A percentile compares a stretch with the other conserved stretches of the same genome.
Evolutionary conservation across 2,888 invertebrate species (phyloP).

Genomic region (Lasioglossum lativentre): DNA sequence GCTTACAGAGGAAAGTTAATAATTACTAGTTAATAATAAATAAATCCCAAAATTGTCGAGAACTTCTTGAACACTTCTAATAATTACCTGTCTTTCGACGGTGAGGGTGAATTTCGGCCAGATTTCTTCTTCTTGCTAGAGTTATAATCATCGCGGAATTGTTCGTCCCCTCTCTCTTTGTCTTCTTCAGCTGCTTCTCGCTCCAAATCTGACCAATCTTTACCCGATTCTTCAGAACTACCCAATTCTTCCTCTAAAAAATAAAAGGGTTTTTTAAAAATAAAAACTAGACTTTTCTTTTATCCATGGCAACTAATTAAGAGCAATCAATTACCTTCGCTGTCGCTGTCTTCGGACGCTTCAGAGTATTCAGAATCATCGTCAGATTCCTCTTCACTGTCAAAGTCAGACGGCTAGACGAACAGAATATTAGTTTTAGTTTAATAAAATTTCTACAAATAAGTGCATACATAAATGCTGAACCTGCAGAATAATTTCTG

Average conservation of each 20-base stretch:
- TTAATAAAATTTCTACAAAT: not conserved
- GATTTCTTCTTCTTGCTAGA: conserved; percentile 84
- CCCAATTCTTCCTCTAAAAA: conserved; percentile 87
- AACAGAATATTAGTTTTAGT: conserved; percentile 16
- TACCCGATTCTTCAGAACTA: conserved; percentile 98
- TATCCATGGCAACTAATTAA: conserved; percentile 44
- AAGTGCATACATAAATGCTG: not conserved
- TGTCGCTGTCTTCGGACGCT: conserved; percentile 91
- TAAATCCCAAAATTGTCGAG: too few relatives aligned
- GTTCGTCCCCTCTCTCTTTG: conserved; percentile 88
- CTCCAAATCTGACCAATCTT: conserved; percentile 99
- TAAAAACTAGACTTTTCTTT: conserved; percentile 46
- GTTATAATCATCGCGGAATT: conserved; percentile 84
- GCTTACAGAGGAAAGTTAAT: not conserved
- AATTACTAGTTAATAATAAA: not conserved
- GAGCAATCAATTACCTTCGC: conserved; percentile 86
- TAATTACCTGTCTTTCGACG: conserved; percentile 78
- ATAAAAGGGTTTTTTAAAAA: not conserved
- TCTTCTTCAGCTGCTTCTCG: conserved; percentile 97
- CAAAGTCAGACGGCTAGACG: conserved; percentile 90
- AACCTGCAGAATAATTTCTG: not conserved
- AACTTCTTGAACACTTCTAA: not conserved
- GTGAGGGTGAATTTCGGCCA: conserved; percentile 78
- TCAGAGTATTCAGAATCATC: conserved; percentile 96
- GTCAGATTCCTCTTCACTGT: conserved; percentile 93